A percentile compares a stretch with the other conserved stretches of the same genome.
These are phyloP conservation scores for Brachionus paranguensis DNA, from an alignment of 1,140 invertebrate genomes.

Conservation along the genomic window DNA sequence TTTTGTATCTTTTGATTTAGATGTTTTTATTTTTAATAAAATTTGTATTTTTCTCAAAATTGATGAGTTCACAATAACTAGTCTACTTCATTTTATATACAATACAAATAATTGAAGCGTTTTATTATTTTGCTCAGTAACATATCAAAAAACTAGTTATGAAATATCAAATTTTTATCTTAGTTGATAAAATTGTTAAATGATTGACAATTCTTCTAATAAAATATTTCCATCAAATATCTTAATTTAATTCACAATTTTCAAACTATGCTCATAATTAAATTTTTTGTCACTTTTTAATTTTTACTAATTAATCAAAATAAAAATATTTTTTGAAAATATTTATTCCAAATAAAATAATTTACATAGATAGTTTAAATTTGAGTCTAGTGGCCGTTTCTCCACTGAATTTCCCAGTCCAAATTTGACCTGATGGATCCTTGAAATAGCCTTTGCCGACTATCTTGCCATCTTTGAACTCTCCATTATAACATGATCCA, in stretches of 20 bases:
- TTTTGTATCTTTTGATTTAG: neutral
- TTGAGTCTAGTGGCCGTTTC: slow-evolving; percentile 5
- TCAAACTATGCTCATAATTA: neutral
- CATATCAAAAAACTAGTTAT: neutral
- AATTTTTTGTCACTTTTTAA: neutral
- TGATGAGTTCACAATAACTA: neutral
- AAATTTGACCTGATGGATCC: slow-evolving; percentile 25
- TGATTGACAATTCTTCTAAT: neutral
- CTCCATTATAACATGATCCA: slow-evolving; percentile 24
- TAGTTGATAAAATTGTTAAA: neutral
- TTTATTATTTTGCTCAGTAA: neutral
- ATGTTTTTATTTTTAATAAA: neutral
- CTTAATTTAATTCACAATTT: neutral
- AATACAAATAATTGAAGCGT: neutral
- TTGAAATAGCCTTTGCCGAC: slow-evolving; percentile 8
- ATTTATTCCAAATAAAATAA: neutral
- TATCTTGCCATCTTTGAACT: slow-evolving; percentile 27
- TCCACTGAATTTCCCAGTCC: slow-evolving; percentile 30
- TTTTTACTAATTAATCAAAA: neutral
- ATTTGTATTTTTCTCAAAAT: neutral
- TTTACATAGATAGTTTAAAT: slow-evolving; percentile 34
- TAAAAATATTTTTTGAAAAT: neutral
- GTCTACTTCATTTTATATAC: neutral
- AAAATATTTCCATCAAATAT: neutral
- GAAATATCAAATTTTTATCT: neutral